These are phyloP conservation scores for Caprella mutica DNA, from an alignment of 2,888 invertebrate genomes.

Conservation along the genomic window DNA sequence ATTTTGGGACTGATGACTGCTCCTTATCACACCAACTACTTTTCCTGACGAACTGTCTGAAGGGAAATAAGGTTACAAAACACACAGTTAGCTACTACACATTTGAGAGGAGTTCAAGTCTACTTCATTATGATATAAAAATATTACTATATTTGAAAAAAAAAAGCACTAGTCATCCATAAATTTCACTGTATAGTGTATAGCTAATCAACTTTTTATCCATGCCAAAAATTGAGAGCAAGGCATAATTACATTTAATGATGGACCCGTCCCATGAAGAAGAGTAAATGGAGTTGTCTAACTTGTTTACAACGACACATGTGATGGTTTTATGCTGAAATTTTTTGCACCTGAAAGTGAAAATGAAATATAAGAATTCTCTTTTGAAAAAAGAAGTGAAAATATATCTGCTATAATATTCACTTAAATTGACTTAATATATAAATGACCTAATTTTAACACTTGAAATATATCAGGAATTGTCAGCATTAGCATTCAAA, in stretches of 20 bases:
- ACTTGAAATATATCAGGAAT: too few relatives aligned
- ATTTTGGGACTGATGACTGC: slow-evolving; percentile 37
- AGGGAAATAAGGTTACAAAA: not conserved
- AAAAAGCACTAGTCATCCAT: not conserved
- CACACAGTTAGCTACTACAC: not conserved
- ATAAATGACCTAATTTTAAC: too few relatives aligned
- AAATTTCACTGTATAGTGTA: too few relatives aligned
- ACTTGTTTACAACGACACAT: slow-evolving; percentile 62
- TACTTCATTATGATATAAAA: not conserved
- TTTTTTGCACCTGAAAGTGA: slow-evolving; percentile 1
- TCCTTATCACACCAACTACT: slow-evolving; percentile 45
- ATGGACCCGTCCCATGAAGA: slow-evolving; percentile 80
- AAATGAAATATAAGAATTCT: not conserved
- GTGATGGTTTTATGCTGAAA: slow-evolving; percentile 63
- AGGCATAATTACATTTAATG: slow-evolving; percentile 68
- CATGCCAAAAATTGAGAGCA: too few relatives aligned
- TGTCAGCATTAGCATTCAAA: too few relatives aligned
- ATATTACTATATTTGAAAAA: not conserved
- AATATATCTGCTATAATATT: not conserved
- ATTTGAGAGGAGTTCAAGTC: not conserved
- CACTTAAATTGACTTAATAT: not conserved
- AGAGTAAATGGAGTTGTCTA: slow-evolving; percentile 60
- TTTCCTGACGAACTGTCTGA: slow-evolving; percentile 37
- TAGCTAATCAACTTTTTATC: not conserved
- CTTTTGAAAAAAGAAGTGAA: not conserved